These are phyloP conservation scores for Ciconia stormi DNA, from an alignment of 2,113 vertebrate species.

Conservation along the genomic window DNA sequence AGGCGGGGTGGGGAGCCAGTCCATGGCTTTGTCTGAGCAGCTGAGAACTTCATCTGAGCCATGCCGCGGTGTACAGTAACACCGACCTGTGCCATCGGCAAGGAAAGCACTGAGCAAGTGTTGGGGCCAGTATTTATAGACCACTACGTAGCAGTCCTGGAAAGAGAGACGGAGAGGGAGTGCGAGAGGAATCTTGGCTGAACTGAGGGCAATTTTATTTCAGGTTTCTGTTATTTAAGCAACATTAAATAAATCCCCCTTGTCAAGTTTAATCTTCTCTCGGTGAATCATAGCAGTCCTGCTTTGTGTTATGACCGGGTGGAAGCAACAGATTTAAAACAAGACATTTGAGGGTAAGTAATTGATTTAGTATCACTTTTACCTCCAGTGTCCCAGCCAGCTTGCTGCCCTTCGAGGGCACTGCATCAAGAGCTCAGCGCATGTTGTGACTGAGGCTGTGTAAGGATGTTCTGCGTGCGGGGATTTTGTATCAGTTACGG, in stretches of 20 bases:
- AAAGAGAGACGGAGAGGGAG: constrained; percentile 28
- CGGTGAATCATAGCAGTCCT: constrained; percentile 17
- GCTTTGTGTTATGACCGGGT: constrained; percentile 23
- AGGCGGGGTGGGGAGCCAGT: constrained; percentile 64
- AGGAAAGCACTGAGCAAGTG: constrained; percentile 70
- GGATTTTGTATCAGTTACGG: neutral
- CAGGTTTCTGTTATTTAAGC: constrained; percentile 36
- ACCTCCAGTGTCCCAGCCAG: neutral
- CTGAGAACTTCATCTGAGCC: constrained; percentile 73
- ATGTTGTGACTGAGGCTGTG: neutral
- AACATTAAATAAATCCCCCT: neutral
- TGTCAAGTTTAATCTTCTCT: constrained; percentile 50
- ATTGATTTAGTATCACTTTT: neutral
- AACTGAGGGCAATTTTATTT: neutral
- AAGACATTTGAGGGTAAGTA: constrained; percentile 60
- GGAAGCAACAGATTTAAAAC: constrained; percentile 50
- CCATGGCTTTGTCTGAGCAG: constrained; percentile 78
- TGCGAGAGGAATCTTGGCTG: constrained; percentile 1
- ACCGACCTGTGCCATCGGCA: constrained; percentile 71
- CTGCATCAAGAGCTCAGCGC: neutral
- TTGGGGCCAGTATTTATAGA: constrained; percentile 80
- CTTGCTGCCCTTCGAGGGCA: neutral
- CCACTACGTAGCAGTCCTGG: constrained; percentile 41
- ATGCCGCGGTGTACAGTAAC: constrained; percentile 73
- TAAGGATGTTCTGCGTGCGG: neutral